Base-by-base conservation (phyloP, 2,888 invertebrate species). In the Stramonita haemastoma region DNA sequence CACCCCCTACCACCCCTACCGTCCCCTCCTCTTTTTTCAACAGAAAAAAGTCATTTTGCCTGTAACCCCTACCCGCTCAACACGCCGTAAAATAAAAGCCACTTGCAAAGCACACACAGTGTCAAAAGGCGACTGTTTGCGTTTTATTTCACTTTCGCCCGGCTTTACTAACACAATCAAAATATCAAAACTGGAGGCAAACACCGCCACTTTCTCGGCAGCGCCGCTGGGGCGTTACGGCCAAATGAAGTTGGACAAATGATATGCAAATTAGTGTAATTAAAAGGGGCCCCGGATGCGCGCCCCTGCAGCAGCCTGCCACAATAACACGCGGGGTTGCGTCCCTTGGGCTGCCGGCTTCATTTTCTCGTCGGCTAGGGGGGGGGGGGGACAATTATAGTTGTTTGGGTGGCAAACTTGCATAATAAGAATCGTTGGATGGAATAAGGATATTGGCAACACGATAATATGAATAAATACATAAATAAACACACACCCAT, bases 231-330 rank as follows among this genome's bases (percentile, higher is more conserved):
- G 87, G 79, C 36, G 60, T n/a, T 15, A 46, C 66, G 13, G 32
- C 66, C 81, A 84, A 73, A 85, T 88, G 66, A 89, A 70, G 83
- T 32, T 56, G 66, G 84, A 89, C 89, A 73, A 89, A 83, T 73
- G 66, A 85, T 84, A 89, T 89, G 89, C 89, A 89, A 89, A 89
- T 88, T 85, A 56, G 57, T 46, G 85, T 73, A 88, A 88, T 89
- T 89, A 89, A 89, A 89, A 89, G 73, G 56, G 56, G 46, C 19
- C 34, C 32, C 8, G 57, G 26, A 29, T 73, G 87, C 73, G 86
- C 73, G 46, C 46, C n/a, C n/a, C 26, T 73, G 13, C 17, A 29
- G 32, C 87, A 46, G 73, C 87, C 85, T 85, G 56, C 57, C 83
- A 26, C 19, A 36, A 83, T n/a, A 32, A 34, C 19, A 83, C 22